A percentile compares a stretch with the other conserved stretches of the same genome.
These are phyloP conservation scores for Uropetala carovei DNA, from an alignment of 2,888 invertebrate genomes.

Conservation along the genomic window DNA sequence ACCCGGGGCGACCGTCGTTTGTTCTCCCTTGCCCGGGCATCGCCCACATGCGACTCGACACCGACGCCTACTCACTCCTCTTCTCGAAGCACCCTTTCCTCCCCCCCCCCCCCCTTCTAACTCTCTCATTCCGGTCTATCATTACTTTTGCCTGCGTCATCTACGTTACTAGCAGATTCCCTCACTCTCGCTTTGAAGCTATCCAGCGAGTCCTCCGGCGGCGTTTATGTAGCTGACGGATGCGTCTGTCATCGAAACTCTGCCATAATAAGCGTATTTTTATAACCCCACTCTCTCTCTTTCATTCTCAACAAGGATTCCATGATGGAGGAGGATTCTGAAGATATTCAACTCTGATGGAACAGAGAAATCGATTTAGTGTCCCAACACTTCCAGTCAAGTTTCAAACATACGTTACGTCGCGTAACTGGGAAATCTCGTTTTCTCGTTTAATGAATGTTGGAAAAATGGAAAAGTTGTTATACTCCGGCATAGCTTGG, in stretches of 20 bases:
- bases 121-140: neutral
- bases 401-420: too few species aligned
- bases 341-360: too few species aligned
- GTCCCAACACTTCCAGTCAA: too few species aligned
- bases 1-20: neutral
- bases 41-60: conserved; percentile 38
- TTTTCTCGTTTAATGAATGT: too few species aligned
- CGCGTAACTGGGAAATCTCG: too few species aligned
- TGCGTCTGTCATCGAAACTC: neutral
- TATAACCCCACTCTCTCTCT: too few species aligned
- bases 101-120: neutral
- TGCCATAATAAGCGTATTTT: neutral
- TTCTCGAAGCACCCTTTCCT: neutral
- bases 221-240: neutral
- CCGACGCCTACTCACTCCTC: neutral
- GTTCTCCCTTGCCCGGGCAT: conserved; percentile 36
- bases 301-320: too few species aligned
- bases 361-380: too few species aligned
- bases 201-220: neutral
- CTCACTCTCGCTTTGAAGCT: conserved; percentile 8
- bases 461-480: too few species aligned
- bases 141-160: conserved; percentile 41
- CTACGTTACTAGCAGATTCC: conserved; percentile 21
- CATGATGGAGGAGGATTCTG: too few species aligned
- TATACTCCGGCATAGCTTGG: too few species aligned